Percentiles rank a stretch among this genome's conserved stretches.
Evolutionary conservation across 1,140 invertebrate genomes (phyloP).

Genomic region (Conus ventricosus): DNA sequence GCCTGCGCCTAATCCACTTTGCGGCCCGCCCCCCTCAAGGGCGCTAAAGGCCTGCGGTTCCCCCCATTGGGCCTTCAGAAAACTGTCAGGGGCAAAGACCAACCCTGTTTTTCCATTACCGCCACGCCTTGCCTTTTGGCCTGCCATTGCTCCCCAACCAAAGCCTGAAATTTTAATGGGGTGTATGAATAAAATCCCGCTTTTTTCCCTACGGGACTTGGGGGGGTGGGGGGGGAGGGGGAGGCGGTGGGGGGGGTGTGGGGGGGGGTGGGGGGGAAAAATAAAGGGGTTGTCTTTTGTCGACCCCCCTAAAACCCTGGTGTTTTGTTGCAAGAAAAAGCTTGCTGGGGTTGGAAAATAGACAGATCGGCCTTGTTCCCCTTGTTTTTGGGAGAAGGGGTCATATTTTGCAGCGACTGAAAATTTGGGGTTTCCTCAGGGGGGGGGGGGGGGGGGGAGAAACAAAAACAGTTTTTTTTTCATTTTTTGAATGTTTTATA

Average conservation of each 20-base stretch:
- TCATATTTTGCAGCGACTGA: too few species aligned
- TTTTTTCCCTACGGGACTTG: neutral
- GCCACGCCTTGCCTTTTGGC: neutral
- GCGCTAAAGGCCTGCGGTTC: neutral
- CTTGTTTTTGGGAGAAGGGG: too few species aligned
- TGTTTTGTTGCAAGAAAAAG: too few species aligned
- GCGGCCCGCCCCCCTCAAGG: neutral
- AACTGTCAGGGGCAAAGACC: neutral
- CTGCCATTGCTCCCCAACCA: neutral
- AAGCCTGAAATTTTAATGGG: constrained; percentile 18
- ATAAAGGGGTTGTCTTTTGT: neutral
- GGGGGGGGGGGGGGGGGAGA: too few species aligned
- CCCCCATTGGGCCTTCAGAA: neutral
- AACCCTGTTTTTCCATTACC: constrained; percentile 9
- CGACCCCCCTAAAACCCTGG: neutral
- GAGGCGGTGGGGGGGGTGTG: too few species aligned
- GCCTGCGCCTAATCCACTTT: neutral
- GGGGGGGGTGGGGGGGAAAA: neutral
- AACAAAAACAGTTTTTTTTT: too few species aligned
- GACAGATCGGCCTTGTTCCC: too few species aligned
- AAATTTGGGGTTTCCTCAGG: too few species aligned
- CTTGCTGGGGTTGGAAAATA: too few species aligned
- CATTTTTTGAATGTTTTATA: too few species aligned
- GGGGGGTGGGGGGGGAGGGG: too few species aligned
- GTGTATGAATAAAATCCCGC: neutral